phyloP scores from a whole-genome alignment of 2,888 invertebrate species.

The Chymomyza caudatula region DNA sequence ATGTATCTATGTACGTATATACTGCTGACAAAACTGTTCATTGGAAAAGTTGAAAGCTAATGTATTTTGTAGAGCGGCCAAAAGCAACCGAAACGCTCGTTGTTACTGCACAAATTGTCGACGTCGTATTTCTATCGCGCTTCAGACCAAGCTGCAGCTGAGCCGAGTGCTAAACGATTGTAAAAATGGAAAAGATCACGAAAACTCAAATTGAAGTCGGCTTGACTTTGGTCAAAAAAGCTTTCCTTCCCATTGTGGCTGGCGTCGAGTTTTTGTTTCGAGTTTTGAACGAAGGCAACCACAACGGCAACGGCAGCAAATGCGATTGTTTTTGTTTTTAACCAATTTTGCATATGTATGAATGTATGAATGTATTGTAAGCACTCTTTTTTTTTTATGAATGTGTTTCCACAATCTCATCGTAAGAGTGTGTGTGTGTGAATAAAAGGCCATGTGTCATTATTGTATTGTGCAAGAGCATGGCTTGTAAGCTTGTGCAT shows the following conservation, averaged over 20 bases:
- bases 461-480: constrained; percentile 65
- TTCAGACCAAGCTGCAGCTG: not conserved
- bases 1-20: not conserved
- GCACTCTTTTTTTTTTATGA: constrained; percentile 13
- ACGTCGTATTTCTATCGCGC: not conserved
- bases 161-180: not conserved
- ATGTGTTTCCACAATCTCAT: constrained; percentile 24
- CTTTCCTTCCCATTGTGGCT: constrained; percentile 32
- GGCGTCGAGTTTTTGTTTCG: constrained; percentile 30
- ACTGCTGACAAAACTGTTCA: constrained; percentile 26
- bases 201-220: not conserved
- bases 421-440: constrained; percentile 7
- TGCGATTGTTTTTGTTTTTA: constrained; percentile 12
- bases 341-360: constrained; percentile 25
- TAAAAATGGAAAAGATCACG: not conserved
- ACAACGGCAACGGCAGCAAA: constrained; percentile 10
- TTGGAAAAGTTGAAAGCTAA: constrained; percentile 43
- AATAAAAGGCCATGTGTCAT: constrained; percentile 37
- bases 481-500: constrained; percentile 55
- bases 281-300: constrained; percentile 34
- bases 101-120: constrained; percentile 12
- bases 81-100: constrained; percentile 3
- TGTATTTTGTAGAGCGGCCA: constrained; percentile 6
- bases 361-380: constrained; percentile 14
- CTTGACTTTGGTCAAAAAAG: constrained; percentile 14